Evolutionary conservation across 2,888 invertebrate species (phyloP).

Genomic region (Hyposoter didymator): DNA sequence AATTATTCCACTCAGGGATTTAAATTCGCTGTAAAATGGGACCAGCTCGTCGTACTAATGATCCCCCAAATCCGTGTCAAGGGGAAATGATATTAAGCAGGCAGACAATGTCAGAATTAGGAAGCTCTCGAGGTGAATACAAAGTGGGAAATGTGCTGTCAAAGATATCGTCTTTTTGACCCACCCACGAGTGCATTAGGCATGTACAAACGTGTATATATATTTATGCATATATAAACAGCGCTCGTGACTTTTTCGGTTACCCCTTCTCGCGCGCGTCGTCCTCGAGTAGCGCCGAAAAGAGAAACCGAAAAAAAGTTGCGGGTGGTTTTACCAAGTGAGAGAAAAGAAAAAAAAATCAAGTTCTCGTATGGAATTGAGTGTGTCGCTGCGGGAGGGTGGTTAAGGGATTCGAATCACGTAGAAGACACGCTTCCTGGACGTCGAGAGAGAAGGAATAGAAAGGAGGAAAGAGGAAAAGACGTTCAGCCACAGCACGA

Average conservation of each 20-base stretch:
- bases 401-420: conserved; percentile 77
- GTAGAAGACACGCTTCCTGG: conserved; percentile 79
- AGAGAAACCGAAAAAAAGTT: conserved; percentile 24
- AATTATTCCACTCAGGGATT: neutral
- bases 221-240: conserved; percentile 36
- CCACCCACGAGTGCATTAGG: conserved; percentile 56
- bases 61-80: conserved; percentile 10
- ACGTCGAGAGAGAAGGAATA: conserved; percentile 56
- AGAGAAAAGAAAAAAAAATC: conserved; percentile 38
- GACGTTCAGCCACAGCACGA: conserved; percentile 48
- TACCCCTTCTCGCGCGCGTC: conserved; percentile 28
- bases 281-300: conserved; percentile 41
- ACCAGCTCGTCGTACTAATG: neutral
- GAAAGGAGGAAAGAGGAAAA: neutral
- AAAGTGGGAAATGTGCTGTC: conserved; percentile 41
- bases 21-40: conserved; percentile 7
- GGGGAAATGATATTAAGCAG: conserved; percentile 2
- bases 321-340: conserved; percentile 36
- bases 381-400: conserved; percentile 66
- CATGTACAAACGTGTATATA: conserved; percentile 1
- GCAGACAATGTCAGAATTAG: conserved; percentile 22
- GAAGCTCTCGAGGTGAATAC: conserved; percentile 25
- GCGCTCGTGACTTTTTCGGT: conserved; percentile 15
- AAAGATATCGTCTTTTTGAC: conserved; percentile 39
- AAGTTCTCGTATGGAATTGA: conserved; percentile 62